Base-by-base conservation (phyloP, 2,888 invertebrate species). In the Pseudococcus longispinus region DNA sequence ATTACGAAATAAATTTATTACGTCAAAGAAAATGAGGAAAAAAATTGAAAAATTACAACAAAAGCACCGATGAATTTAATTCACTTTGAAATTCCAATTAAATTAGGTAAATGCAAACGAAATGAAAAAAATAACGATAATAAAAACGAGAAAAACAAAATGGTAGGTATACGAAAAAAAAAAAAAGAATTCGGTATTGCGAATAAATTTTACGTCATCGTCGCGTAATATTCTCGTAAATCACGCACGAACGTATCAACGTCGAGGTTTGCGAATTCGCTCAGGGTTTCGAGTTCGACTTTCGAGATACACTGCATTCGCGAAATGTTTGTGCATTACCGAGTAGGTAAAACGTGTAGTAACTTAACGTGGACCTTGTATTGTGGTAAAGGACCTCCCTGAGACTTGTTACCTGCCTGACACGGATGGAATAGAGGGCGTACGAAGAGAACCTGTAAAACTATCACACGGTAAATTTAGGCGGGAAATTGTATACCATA, bases 361-460 rank as follows among this genome's bases (percentile, higher is more conserved):
- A 70, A 85, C 70, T 85, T 42, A 65, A 85, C 85, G 85, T 85
- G 85, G 85, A 70, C 85, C 85, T 85, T 70, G 85, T 85, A 85
- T 85, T 70, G 65, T 85, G 85, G 65, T 65, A 85, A 85, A 85
- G 70, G 85, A 85, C 85, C 85, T 85, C 85, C 85, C 85, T 85
- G 85, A 85, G 65, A 85, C 85, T 85, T 65, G 85, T 85, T 85
- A 85, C 85, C 85, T 85, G 85, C 85, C 70, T 42, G 85, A 85
- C 70, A 85, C 65, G 65, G 70, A 85, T 85, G 85, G 85, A 85
- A 85, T 70, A 85, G 85, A 85, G 85, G 85, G 85, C 85, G 85
- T 85, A 85, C 85, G 85, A 85, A 42, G 85, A 84, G 70, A 85
- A 85, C 85, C 85, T 85, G 85, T 85, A 85, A 85, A 85, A 85